A percentile compares a stretch with the other conserved stretches of the same genome.
Conservation (phyloP, 2,797 vertebrate species). For the Tapera naevia region DNA sequence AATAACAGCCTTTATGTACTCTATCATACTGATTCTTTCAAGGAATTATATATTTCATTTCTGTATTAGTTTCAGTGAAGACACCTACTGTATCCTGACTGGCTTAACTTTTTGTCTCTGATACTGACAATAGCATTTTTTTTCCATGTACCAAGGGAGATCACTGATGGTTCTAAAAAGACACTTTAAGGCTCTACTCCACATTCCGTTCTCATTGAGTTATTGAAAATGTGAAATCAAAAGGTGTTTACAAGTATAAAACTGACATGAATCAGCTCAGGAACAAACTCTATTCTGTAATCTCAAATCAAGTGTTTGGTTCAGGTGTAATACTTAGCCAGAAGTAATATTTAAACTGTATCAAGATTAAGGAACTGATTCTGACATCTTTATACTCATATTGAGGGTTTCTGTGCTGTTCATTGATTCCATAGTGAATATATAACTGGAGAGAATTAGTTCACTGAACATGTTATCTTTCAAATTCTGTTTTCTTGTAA, state of each 20-base stretch:
- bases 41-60: not conserved
- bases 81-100: not conserved
- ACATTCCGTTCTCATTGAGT: not conserved
- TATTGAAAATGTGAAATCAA: slow-evolving; percentile 52
- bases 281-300: slow-evolving; percentile 26
- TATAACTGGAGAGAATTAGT: not conserved
- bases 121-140: slow-evolving; percentile 1
- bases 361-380: slow-evolving; percentile 29
- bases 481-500: not conserved
- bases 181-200: not conserved
- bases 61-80: not conserved
- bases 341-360: slow-evolving; percentile 57
- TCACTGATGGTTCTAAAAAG: not conserved
- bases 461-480: not conserved
- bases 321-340: slow-evolving; percentile 48
- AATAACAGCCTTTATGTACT: not conserved
- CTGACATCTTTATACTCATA: slow-evolving; percentile 33
- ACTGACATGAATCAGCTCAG: slow-evolving; percentile 32
- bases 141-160: not conserved
- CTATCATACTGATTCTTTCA: not conserved
- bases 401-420: slow-evolving; percentile 17
- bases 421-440: slow-evolving; percentile 34
- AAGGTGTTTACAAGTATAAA: slow-evolving; percentile 24
- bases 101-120: not conserved
- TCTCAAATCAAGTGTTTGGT: slow-evolving; percentile 30